Evolutionary conservation across 2,113 vertebrate genomes (phyloP).

Genomic region (Tetraodon nigroviridis): DNA sequence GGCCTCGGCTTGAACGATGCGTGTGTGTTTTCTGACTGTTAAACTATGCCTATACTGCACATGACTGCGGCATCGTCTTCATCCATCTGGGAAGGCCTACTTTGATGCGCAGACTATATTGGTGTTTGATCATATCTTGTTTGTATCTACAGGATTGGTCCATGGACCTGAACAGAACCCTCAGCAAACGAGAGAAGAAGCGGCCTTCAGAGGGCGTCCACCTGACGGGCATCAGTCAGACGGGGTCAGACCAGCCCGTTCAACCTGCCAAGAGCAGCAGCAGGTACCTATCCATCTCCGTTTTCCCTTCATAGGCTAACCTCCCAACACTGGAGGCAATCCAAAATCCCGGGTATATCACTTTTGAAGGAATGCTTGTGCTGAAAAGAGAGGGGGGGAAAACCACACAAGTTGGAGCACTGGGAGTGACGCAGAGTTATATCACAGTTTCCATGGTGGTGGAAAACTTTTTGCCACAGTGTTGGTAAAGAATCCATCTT

Average conservation of each 20-base stretch:
- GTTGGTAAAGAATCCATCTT: conserved; percentile 40
- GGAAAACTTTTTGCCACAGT: conserved; percentile 41
- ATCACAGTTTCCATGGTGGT: conserved; percentile 13
- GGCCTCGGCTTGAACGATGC: conserved; percentile 5
- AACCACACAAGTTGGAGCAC: conserved; percentile 14
- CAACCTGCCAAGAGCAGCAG: conserved; percentile 81
- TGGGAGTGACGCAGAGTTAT: conserved; percentile 22
- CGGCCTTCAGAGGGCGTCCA: conserved; percentile 87
- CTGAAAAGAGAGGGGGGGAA: background rate
- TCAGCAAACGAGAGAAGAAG: conserved; percentile 91
- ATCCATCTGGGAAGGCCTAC: conserved; percentile 2
- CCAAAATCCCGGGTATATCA: background rate
- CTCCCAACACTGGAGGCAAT: conserved; percentile 13
- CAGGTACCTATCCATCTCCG: conserved; percentile 56
- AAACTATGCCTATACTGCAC: conserved; percentile 21
- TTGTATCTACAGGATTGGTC: conserved; percentile 85
- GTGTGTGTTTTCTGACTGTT: conserved; percentile 1
- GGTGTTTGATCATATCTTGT: background rate
- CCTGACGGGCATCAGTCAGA: conserved; percentile 89
- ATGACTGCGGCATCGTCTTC: conserved; percentile 11
- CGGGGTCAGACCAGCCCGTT: conserved; percentile 77
- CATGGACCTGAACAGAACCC: conserved; percentile 88
- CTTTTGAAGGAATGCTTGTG: conserved; percentile 24
- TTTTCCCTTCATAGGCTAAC: background rate
- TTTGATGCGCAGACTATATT: conserved; percentile 1